A percentile compares a stretch with the other conserved stretches of the same genome.
Conservation (phyloP, 2,113 vertebrate genomes). For the Labrus mixtus region DNA sequence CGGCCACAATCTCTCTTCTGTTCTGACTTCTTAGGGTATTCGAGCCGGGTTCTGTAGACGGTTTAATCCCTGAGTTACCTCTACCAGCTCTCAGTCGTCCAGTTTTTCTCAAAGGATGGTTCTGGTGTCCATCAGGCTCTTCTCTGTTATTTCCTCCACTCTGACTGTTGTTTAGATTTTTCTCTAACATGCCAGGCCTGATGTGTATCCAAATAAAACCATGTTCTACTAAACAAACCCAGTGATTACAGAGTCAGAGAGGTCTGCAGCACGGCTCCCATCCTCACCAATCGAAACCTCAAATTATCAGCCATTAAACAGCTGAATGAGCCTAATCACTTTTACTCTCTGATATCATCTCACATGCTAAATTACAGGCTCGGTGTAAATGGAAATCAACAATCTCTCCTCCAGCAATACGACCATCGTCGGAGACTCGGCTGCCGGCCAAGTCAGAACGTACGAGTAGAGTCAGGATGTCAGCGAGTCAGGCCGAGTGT, state of each 20-base stretch:
- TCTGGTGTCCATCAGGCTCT: neutral
- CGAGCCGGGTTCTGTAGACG: too few species aligned
- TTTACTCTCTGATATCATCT: slow-evolving; percentile 56
- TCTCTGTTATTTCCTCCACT: neutral
- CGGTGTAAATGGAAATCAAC: slow-evolving; percentile 59
- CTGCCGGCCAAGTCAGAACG: slow-evolving; percentile 61
- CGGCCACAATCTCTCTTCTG: too few species aligned
- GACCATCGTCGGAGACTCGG: slow-evolving; percentile 38
- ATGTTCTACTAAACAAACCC: slow-evolving; percentile 56
- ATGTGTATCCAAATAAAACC: slow-evolving; percentile 30
- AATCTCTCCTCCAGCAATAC: slow-evolving; percentile 51
- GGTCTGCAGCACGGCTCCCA: slow-evolving; percentile 25
- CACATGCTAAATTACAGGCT: slow-evolving; percentile 42
- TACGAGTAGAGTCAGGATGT: slow-evolving; percentile 60
- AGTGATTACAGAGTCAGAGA: slow-evolving; percentile 56
- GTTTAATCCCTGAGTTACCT: too few species aligned
- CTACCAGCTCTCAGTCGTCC: neutral
- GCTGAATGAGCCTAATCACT: slow-evolving; percentile 71
- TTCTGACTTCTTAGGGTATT: too few species aligned
- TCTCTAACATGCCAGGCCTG: slow-evolving; percentile 17
- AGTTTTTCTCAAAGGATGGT: neutral
- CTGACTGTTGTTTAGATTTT: too few species aligned
- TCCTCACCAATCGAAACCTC: slow-evolving; percentile 40
- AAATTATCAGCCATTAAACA: slow-evolving; percentile 66
- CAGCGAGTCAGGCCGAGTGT: slow-evolving; percentile 50